Base-by-base conservation (phyloP, 1,140 invertebrate genomes). In the Coelopa frigida region DNA sequence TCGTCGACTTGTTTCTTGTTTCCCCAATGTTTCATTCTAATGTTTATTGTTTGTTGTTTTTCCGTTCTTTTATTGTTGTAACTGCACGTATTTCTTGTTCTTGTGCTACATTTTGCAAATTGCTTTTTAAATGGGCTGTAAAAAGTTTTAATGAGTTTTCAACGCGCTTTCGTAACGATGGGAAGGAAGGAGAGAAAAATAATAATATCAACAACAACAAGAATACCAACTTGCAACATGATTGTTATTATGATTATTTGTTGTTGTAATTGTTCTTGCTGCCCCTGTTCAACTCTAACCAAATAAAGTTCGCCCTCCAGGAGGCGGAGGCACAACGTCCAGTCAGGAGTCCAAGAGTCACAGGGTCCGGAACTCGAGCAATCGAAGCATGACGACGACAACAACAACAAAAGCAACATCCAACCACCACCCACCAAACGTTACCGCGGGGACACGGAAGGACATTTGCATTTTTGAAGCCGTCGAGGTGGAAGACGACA, bases 81-180 rank as follows among this genome's bases (percentile, higher is more conserved):
- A n/a, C n/a, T n/a, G n/a, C n/a, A n/a, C n/a, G n/a, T n/a, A n/a
- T n/a, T n/a, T n/a, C n/a, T n/a, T n/a, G n/a, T n/a, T n/a, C n/a
- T n/a, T n/a, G n/a, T n/a, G n/a, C n/a, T n/a, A n/a, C n/a, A n/a
- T n/a, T 4, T 41, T 46, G 42, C 42, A 50, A 50, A 45, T 50
- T 45, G 36, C 37, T 46, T 50, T n/a, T 45, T 50, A 45, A 46
- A 40, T 45, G 48, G 43, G 37, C 29, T 40, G 43, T 41, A 50
- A 50, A 49, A 46, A 46, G 36, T 50, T 50, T 45, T 50, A 50
- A 50, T 50, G 48, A 50, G 48, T 46, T 50, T 50, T 50, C 36
- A 31, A 44, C 47, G 32, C 17, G 18, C 31, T 23, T 20, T 14
- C 12, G 29, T n/a, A 14, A 12, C 32, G 15, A n/a, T 4, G 18